Conservation (phyloP, 2,888 invertebrate species). For the Clanis bilineata region DNA sequence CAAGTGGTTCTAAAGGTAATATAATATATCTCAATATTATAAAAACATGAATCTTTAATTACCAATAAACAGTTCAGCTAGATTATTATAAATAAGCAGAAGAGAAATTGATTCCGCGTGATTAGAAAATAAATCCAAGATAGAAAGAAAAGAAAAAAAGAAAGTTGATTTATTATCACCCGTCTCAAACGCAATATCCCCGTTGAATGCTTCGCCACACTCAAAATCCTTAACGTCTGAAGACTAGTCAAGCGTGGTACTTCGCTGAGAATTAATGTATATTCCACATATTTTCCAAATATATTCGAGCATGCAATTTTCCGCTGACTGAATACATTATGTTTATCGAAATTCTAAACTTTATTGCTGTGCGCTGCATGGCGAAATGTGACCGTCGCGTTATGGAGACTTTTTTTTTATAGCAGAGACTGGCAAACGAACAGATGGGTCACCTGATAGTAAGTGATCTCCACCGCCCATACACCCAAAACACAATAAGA, state of each 20-base stretch:
- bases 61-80: background rate
- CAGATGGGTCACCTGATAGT: no score
- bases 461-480: no score
- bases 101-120: background rate
- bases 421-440: no score
- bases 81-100: background rate
- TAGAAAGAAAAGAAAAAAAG: background rate
- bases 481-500: no score
- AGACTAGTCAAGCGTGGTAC: background rate
- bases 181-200: background rate
- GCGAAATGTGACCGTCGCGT: background rate
- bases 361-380: background rate
- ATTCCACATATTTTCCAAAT: slow-evolving; percentile 3
- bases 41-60: background rate
- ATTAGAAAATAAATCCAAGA: background rate
- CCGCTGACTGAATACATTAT: background rate
- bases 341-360: slow-evolving; percentile 10
- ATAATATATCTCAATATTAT: background rate
- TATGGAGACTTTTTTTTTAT: no score
- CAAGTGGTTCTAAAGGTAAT: no score
- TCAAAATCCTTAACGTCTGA: background rate
- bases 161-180: background rate
- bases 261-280: background rate
- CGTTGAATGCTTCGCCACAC: background rate
- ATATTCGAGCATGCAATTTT: slow-evolving; percentile 3